Evolutionary conservation across 2,797 vertebrate species (phyloP), one percentile per base, ranked within the genome.

Genomic region (Prionace glauca): DNA sequence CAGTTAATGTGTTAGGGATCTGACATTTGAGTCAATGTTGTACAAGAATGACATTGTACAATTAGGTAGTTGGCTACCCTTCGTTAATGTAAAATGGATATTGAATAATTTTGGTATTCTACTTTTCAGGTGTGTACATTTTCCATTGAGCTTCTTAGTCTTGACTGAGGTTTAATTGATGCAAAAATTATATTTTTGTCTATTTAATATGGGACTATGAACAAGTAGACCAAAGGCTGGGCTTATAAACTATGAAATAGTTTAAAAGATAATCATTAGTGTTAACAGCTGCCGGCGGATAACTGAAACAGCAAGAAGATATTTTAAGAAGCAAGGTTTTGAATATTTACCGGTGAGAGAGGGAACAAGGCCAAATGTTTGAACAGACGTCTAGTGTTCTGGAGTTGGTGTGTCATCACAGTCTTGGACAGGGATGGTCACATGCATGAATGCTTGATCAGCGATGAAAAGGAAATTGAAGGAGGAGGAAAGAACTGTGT

Each of bases 371-470:
- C 69, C 69, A 94, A 32, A 74, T 45, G 45, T 94, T 74, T 72
- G 12, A 74, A 95, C 71, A 74, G 41, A 41, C 24, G 32, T 36
- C n/a, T n/a, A 92, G n/a, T 92, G 90, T 92, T 92, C 65, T 92
- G 18, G 12, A 50, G 45, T 26, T 32, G 32, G 71, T 95, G 62
- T 65, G 26, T 60, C 69, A 94, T 72, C 41, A 74, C 29, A 65
- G 71, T 74, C 26, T 95, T 77, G 69, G 93, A 74, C 71, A 74
- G 69, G 36, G 45, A 95, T 95, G 72, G 41, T 50, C 36, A 71
- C 92, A 3, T 11, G 18, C 45, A 50, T 72, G 36, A 29, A 94
- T 94, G 24, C 24, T 71, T 71, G 32, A 32, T 93, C 10, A 72
- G 60, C 32, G 32, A 60, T 91, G 60, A 91, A 65, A 91, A 32